Base-by-base conservation (phyloP, 2,888 invertebrate genomes). In the Volucella inflata region DNA sequence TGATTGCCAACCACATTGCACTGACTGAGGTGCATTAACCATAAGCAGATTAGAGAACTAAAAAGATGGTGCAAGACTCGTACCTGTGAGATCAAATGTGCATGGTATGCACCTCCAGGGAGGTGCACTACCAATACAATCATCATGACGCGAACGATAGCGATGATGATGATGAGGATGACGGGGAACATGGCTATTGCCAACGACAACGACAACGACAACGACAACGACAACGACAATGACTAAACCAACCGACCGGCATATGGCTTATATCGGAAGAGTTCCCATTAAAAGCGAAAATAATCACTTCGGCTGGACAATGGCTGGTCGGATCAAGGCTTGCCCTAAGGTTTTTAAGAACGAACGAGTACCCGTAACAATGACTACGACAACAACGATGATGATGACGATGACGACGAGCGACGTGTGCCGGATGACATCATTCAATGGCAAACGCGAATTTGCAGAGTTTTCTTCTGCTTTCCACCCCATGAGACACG, bases 271-370 rank as follows among this genome's bases (percentile, higher is more conserved):
- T 76, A 76, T 85, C 85, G 71, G 80, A 76, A 85, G 76, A 81
- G 65, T 62, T 85, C 85, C 72, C 85, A 85, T 85, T 81, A 85
- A 80, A 80, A 85, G 85, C 76, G 85, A 85, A 85, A 76, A 81
- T 76, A 85, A 76, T 81, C 80, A 85, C 80, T 68, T 75, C 17
- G 53, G 74, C 62, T 59, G 84, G 75, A 70, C 79, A 60, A 71
- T 48, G 65, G 51, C 36, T 53, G 42, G 46, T 21, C 57, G 70
- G 64, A 65, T 64, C 74, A 65, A 44, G 65, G 16, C 12, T 38
- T 30, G 30, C 30, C 30, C 30, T 3, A 6, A 30, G 30, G 6
- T 30, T 30, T 30, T 30, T 30, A 30, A 30, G 4, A 30, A 30
- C 30, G 30, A 30, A 30, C 6, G 6, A 30, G 30, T 30, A 30